Evolutionary conservation across 2,113 vertebrate species (phyloP), one percentile per base, ranked within the genome.

Genomic region (Argyrosomus japonicus): DNA sequence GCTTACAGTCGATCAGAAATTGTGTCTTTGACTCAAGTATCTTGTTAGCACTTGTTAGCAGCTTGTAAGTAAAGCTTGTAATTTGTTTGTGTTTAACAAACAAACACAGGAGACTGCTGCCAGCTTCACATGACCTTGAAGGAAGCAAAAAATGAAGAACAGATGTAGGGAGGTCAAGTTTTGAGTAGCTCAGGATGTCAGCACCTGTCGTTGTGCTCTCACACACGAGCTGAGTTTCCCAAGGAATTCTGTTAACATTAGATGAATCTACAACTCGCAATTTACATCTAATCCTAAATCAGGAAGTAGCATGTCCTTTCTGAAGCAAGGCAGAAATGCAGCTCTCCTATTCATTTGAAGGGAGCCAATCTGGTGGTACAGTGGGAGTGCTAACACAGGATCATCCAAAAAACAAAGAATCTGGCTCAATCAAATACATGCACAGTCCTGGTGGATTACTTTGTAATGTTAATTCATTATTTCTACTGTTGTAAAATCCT

Each of bases 41-140:
- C 45, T 15, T 50, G 54, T 68, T 50, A 68, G 29, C 40, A 51
- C 23, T 54, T 70, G 57, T 71, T 36, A 79, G 4, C 77, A 63
- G 23, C 15, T 23, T 51, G 43, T 56, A 63, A 71, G 58, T 64
- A 54, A 21, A 47, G 21, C 48, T 56, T 71, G 12, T 64, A 32
- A 25, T 47, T 51, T 27, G 29, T 68, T 48, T 61, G 64, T 50
- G 60, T 68, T 40, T 2, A 68, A 25, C 43, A 60, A 69, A 36
- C 64, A 77, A 36, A 69, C 10, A n/a, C 68, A 32, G 17, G n/a
- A 50, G 54, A 53, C 47, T 27, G 4, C 65, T 32, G 64, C 5
- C 54, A 77, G 53, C 7, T 71, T 29, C 23, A 54, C 18, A 5
- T 23, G 36, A 50, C 68, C 68, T 80, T 36, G 2, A 80, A 56